Evolutionary conservation across 2,113 vertebrate species (phyloP), one percentile per base, ranked within the genome.

Genomic region (Amphiprion ocellaris): DNA sequence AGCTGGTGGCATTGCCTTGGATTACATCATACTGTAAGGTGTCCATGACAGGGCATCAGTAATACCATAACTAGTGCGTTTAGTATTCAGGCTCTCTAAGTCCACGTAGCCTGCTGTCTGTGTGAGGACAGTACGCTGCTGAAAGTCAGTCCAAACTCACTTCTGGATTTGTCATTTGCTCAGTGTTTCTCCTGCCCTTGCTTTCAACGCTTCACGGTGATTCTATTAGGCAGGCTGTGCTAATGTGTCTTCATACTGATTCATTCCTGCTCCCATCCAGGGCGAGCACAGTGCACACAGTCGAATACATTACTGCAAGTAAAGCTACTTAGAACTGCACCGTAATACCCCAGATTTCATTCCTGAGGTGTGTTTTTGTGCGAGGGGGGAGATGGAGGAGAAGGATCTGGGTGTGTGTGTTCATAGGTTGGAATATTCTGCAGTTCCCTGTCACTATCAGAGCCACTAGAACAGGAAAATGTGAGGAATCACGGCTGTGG

Each of bases 271-370:
- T 83, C 56, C 63, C 62, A 46, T 66, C 63, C 24, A 24, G 58
- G n/a, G 15, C 30, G 14, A 81, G 67, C 15, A 47, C 50, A 26
- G 52, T 52, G 62, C 80, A 79, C 21, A 80, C 37, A 2, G 10
- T 44, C 26, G 81, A 81, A 85, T 81, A 79, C 67, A 86, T 84
- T 79, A 84, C 28, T 39, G 67, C 63, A 12, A 56, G 30, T 47
- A 73, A 88, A 86, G 86, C 82, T 79, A 59, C 84, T 87, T 73
- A 85, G 82, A 67, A 23, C 10, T 81, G 77, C 60, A 54, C 26
- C 50, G 16, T 79, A 85, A 79, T 73, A 85, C 52, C 69, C 1
- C 0, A 17, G 2, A 74, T 67, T 65, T 63, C 37, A 75, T 74
- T 79, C 62, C 9, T 4, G 24, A 44, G 30, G 66, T 54, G 56